phyloP scores from a whole-genome alignment of 2,888 invertebrate species.

The Keiferia lycopersicella region DNA sequence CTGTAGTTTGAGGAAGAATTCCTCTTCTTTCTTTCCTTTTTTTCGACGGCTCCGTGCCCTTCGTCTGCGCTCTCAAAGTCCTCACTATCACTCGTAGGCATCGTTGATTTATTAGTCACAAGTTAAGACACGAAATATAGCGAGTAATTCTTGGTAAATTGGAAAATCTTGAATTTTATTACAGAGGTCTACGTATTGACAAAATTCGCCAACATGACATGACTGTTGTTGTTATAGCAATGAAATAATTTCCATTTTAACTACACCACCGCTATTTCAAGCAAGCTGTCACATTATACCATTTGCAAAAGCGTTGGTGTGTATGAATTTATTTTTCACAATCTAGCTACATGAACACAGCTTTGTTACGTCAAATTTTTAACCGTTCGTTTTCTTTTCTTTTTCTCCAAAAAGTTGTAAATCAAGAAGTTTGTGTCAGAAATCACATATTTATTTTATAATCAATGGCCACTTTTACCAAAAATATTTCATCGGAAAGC shows the following conservation, averaged over 20 bases:
- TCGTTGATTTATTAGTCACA: constrained; percentile 43
- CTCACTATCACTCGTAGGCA: constrained; percentile 88
- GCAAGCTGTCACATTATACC: not conserved
- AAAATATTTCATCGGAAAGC: not conserved
- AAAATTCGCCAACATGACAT: constrained; percentile 36
- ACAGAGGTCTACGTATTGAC: constrained; percentile 35
- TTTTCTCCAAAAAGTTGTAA: not conserved
- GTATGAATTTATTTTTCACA: not conserved
- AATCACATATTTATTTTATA: not conserved
- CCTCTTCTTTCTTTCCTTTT: constrained; percentile 63
- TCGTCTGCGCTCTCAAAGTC: constrained; percentile 90
- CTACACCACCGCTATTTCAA: not conserved
- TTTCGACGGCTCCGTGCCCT: constrained; percentile 68
- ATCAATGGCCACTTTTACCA: not conserved
- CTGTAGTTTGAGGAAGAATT: constrained; percentile 70
- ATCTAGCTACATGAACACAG: not conserved
- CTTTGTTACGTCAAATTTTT: not conserved
- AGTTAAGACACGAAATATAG: not conserved
- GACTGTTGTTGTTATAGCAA: not conserved
- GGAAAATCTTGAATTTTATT: constrained; percentile 17
- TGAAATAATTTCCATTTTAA: not conserved
- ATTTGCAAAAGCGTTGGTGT: not conserved
- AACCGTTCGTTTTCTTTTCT: not conserved
- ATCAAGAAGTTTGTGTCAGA: not conserved
- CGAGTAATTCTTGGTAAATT: constrained; percentile 3